Base-by-base conservation (phyloP, 2,888 invertebrate genomes). In the Zeuzera pyrina region DNA sequence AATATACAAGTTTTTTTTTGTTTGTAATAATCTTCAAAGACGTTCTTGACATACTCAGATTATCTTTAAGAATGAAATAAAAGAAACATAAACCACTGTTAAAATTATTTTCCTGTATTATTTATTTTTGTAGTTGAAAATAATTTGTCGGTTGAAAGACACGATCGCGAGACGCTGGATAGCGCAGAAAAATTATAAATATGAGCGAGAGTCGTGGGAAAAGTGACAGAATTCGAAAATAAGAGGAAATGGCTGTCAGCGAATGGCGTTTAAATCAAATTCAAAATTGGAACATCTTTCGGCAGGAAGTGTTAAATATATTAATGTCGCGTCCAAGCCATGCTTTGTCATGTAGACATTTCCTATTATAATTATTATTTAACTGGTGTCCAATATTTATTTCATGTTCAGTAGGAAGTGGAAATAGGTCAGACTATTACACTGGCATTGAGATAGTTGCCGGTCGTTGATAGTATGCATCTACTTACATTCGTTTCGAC, bases 211-310 rank as follows among this genome's bases (percentile, higher is more conserved):
- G 54, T 60, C 57, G 57, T 53, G 47, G 43, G 55, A 57, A 65
- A 66, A 45, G 59, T 49, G 51, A 55, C 49, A 62, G 50, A 52
- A 50, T 53, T 60, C 55, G 56, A 62, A 62, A 68, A 63, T 64
- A 57, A 61, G 56, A 76, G 79, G 79, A 81, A 76, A 76, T 70
- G 61, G 64, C 66, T 72, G 79, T 79, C 79, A 68, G 38, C 78
- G 57, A 48, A 51, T 49, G 49, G 62, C 56, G 57, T 67, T 68
- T 79, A 78, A 76, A 81, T 81, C 76, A 79, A 73, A 79, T 64
- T 69, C 67, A 73, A 73, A 81, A 81, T 78, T 81, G 72, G 77
- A 71, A 70, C 76, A 71, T 72, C 74, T 71, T 77, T 74, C 72
- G 68, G 54, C 72, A 64, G 77, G 77, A 77, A 71, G 68, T 66